Evolutionary conservation across 2,797 vertebrate genomes (phyloP).

Genomic region (Fratercula arctica): DNA sequence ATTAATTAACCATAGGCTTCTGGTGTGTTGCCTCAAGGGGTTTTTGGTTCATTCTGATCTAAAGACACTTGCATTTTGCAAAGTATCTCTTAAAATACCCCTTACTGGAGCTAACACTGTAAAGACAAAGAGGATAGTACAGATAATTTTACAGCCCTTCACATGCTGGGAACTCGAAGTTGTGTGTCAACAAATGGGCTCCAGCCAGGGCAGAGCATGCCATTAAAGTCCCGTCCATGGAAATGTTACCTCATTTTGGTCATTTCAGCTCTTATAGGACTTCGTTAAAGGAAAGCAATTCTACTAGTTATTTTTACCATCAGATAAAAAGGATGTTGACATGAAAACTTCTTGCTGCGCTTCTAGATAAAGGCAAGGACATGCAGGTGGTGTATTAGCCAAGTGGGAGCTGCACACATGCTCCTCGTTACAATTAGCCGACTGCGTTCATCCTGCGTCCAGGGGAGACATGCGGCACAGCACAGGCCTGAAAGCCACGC

Average conservation of each 20-base stretch:
- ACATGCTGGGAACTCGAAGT: not conserved
- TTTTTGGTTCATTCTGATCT: not conserved
- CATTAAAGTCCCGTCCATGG: not conserved
- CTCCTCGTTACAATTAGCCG: not conserved
- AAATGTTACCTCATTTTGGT: not conserved
- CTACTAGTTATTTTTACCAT: not conserved
- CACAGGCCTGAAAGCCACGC: not conserved
- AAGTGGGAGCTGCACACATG: not conserved
- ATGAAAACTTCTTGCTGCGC: not conserved
- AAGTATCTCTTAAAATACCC: not conserved
- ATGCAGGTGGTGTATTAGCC: fast-evolving
- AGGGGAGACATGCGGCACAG: too few species aligned
- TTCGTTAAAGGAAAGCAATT: not conserved
- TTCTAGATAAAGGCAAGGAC: not conserved
- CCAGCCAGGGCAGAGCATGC: not conserved
- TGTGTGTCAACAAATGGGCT: not conserved
- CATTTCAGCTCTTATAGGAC: not conserved
- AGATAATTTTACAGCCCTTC: not conserved
- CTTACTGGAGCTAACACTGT: not conserved
- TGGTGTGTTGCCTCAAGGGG: not conserved
- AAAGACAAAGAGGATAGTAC: not conserved
- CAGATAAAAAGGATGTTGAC: not conserved
- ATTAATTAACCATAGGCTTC: not conserved
- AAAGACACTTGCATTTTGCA: not conserved
- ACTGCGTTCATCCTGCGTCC: fast-evolving